Conservation (phyloP, 2,113 vertebrate species). For the Asarcornis scutulata region DNA sequence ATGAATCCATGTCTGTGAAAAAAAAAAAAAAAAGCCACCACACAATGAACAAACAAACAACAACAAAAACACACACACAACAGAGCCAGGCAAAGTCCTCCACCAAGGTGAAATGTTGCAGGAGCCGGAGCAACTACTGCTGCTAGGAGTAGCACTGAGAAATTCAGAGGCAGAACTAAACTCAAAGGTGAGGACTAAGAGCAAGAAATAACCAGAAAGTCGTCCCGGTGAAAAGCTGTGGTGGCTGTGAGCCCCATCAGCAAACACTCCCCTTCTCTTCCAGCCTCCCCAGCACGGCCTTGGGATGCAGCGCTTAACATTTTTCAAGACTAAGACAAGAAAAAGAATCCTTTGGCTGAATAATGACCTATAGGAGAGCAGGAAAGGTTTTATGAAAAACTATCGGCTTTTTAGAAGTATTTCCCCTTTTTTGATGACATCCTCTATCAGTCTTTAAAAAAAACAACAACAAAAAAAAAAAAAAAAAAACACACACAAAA, state of each 20-base stretch:
- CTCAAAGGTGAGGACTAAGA: not conserved
- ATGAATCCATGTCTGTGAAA: not conserved
- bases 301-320: slow-evolving; percentile 10
- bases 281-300: not conserved
- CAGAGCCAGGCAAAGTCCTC: not conserved
- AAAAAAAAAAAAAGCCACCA: not conserved
- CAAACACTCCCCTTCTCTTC: rapidly evolving
- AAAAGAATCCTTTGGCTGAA: slow-evolving; percentile 44
- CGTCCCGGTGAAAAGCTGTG: not conserved
- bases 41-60: too few species aligned
- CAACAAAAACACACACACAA: too few species aligned
- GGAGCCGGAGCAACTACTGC: too few species aligned
- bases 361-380: slow-evolving; percentile 25
- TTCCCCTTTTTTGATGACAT: not conserved
- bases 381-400: slow-evolving; percentile 48
- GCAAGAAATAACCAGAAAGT: not conserved
- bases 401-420: slow-evolving; percentile 45
- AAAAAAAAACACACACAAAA: too few species aligned
- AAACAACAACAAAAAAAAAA: too few species aligned
- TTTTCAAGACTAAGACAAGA: slow-evolving; percentile 28
- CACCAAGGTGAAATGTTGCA: too few species aligned
- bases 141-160: not conserved
- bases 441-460: not conserved
- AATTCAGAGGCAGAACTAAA: not conserved
- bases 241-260: not conserved